A percentile compares a stretch with the other conserved stretches of the same genome.
These are phyloP conservation scores for Platalea minor DNA, from an alignment of 2,797 vertebrate genomes.

Conservation along the genomic window DNA sequence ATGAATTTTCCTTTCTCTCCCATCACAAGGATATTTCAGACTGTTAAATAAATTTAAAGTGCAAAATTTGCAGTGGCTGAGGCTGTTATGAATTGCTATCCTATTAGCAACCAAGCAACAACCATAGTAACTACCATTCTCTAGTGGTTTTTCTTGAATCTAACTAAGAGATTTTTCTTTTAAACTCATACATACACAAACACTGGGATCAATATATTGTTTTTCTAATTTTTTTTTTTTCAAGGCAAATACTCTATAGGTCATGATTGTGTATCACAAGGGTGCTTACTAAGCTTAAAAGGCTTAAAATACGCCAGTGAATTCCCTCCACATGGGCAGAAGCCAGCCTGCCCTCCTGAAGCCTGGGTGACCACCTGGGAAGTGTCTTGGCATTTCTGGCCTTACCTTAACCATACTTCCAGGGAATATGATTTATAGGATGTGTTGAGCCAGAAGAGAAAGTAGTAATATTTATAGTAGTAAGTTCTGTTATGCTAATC, in stretches of 20 bases:
- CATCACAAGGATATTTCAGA: neutral
- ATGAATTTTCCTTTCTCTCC: neutral
- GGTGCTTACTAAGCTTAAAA: neutral
- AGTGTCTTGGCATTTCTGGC: neutral
- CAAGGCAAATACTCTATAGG: neutral
- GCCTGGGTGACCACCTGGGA: neutral
- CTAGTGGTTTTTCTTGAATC: neutral
- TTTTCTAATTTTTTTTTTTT: neutral
- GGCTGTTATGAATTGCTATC: neutral
- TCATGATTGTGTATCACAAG: neutral
- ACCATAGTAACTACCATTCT: neutral
- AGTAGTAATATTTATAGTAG: neutral
- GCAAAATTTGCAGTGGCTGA: neutral
- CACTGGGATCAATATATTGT: neutral
- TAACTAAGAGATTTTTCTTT: neutral
- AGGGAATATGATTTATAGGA: neutral
- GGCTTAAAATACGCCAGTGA: neutral
- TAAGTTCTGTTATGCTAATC: neutral
- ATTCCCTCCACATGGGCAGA: neutral
- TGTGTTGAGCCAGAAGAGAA: neutral
- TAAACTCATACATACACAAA: neutral
- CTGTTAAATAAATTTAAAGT: slow-evolving; percentile 4
- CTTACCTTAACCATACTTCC: neutral
- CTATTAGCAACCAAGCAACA: slow-evolving; percentile 28
- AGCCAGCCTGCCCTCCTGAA: neutral